Evolutionary conservation across 1,140 invertebrate genomes (phyloP).

Genomic region (Euwallacea fornicatus): DNA sequence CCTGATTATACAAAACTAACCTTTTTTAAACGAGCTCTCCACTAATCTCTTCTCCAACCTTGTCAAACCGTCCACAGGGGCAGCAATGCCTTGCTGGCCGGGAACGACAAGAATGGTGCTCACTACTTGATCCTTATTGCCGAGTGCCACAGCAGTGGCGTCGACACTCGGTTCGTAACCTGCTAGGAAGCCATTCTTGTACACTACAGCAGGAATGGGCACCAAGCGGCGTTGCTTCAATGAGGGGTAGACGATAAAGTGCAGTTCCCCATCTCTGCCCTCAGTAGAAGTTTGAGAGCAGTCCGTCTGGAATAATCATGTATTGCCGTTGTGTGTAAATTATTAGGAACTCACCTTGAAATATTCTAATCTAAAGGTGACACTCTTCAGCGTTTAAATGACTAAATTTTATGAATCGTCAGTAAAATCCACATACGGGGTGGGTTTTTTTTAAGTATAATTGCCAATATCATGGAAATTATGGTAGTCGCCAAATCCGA

Average conservation of each 20-base stretch:
- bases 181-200: constrained; percentile 72
- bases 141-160: constrained; percentile 76
- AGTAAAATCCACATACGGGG: too few species aligned
- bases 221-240: constrained; percentile 75
- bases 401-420: too few species aligned
- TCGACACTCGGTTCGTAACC: constrained; percentile 81
- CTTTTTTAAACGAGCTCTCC: constrained; percentile 65
- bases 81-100: constrained; percentile 58
- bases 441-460: too few species aligned
- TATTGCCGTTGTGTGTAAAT: neutral
- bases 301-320: constrained; percentile 62
- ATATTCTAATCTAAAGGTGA: too few species aligned
- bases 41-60: constrained; percentile 69
- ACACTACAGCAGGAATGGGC: constrained; percentile 78
- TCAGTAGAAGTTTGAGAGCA: constrained; percentile 69
- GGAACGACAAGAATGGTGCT: constrained; percentile 80
- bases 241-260: constrained; percentile 78
- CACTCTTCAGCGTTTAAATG: too few species aligned
- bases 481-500: too few species aligned
- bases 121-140: constrained; percentile 68
- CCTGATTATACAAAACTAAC: constrained; percentile 7
- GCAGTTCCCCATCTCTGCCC: constrained; percentile 78
- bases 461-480: too few species aligned
- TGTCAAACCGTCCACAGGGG: constrained; percentile 74
- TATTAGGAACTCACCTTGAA: too few species aligned